Conservation (phyloP, 2,888 invertebrate species). For the Acanthococcus lagerstroemiae region DNA sequence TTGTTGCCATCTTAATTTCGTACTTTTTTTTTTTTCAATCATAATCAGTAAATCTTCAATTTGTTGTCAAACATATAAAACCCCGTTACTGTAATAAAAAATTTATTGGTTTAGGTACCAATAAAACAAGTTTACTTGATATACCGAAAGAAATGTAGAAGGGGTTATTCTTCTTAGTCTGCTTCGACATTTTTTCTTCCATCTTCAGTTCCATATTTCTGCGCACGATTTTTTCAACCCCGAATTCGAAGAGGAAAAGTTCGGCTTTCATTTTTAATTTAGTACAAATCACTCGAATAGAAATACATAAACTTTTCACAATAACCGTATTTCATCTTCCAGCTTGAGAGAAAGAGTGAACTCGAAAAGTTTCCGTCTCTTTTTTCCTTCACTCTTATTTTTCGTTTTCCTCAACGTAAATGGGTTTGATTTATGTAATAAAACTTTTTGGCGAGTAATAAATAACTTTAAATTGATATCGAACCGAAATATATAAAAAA, state of each 20-base stretch:
- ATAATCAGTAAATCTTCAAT: slow-evolving; percentile 18
- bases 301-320: slow-evolving; percentile 18
- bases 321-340: slow-evolving; percentile 21
- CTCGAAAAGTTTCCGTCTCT: background rate
- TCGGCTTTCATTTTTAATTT: slow-evolving; percentile 20
- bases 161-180: background rate
- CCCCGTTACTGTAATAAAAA: slow-evolving; percentile 11
- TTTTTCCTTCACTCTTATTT: background rate
- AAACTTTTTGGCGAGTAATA: background rate
- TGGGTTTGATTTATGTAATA: background rate
- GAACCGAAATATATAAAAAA: background rate
- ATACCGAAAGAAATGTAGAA: background rate
- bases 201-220: background rate
- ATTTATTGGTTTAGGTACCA: slow-evolving; percentile 17
- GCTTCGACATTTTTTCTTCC: background rate
- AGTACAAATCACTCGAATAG: slow-evolving; percentile 24
- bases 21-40: slow-evolving; percentile 9
- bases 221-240: background rate
- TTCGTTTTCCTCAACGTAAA: background rate
- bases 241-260: slow-evolving; percentile 5
- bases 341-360: background rate
- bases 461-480: background rate
- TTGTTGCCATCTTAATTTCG: no score
- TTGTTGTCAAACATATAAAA: slow-evolving; percentile 16
- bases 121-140: slow-evolving; percentile 11